Evolutionary conservation across 2,888 invertebrate genomes (phyloP).

Genomic region (Hydrotaea diabolus): DNA sequence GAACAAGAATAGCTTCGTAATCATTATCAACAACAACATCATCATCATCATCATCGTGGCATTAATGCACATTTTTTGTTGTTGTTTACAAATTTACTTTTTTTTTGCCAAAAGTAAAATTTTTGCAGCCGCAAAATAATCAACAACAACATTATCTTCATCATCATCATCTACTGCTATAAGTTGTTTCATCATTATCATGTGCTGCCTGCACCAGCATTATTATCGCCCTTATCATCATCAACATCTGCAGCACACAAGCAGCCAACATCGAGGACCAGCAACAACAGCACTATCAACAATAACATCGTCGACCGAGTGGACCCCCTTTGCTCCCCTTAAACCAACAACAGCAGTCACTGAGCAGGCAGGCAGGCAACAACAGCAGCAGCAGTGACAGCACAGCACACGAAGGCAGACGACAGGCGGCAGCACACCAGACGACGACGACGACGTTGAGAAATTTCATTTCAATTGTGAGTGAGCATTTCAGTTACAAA

Average conservation of each 20-base stretch:
- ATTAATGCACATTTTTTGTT: neutral
- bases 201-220: too few species aligned
- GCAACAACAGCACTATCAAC: slow-evolving; percentile 43
- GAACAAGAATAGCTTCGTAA: neutral
- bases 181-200: too few species aligned
- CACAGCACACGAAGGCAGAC: slow-evolving; percentile 12
- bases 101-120: slow-evolving; percentile 13
- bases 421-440: slow-evolving; percentile 29
- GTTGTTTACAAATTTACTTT: slow-evolving; percentile 4
- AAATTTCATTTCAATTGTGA: slow-evolving; percentile 77
- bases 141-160: slow-evolving; percentile 23
- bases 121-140: slow-evolving; percentile 33
- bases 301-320: neutral
- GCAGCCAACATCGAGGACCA: neutral
- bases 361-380: slow-evolving; percentile 12
- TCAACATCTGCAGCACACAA: neutral
- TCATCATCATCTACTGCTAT: neutral
- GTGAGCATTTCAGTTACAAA: slow-evolving; percentile 77
- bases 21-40: neutral
- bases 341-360: neutral
- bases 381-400: slow-evolving; percentile 6
- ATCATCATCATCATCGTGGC: neutral
- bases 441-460: slow-evolving; percentile 70
- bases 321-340: neutral
- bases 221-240: slow-evolving; percentile 1